Evolutionary conservation across 2,888 invertebrate species (phyloP), one percentile per base, ranked within the genome.

Genomic region (Chaitophorus viminalis): DNA sequence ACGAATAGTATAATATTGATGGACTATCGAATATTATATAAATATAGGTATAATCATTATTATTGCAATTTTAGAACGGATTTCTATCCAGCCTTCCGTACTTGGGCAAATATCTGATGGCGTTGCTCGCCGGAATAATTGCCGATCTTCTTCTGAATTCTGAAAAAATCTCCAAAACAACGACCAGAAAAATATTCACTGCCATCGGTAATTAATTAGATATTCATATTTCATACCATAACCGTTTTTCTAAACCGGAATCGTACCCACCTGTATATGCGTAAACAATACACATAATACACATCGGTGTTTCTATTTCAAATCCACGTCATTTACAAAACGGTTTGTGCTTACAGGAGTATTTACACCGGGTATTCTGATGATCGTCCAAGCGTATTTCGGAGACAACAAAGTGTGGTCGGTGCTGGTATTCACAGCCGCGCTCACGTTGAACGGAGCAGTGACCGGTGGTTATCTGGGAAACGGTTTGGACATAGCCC

Each of bases 401-500:
- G 96, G 96, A 0, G 93, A 94, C 90, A 93, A 95, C 91, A 93
- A 94, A 29, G 91, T 93, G n/a, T 93, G 94, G 91, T 95, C 96
- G 0, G 95, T 97, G 68, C 92, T 94, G 0, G 95, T 96, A 90
- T 96, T 97, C 91, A 96, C 96, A 0, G 91, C 94, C 70, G 95
- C 96, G 0, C 92, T 97, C 39, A 96, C 96, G 89, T 94, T 96
- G 90, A 96, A 96, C 91, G 97, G 97, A 33, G 96, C 95, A 0
- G 96, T 96, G 29, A 96, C 96, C 0, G 96, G 95, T 18, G 97
- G 97, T 0, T 97, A 96, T 91, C 93, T 96, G 52, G 95, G 96
- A 89, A 97, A 97, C 91, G 96, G 96, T 21, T 92, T 97, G 39
- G 97, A 97, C 90, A 96, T 97, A 90, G 96, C 97, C 4, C 97